Evolutionary conservation across 2,888 invertebrate species (phyloP).

Genomic region (Periphyllus acericola): DNA sequence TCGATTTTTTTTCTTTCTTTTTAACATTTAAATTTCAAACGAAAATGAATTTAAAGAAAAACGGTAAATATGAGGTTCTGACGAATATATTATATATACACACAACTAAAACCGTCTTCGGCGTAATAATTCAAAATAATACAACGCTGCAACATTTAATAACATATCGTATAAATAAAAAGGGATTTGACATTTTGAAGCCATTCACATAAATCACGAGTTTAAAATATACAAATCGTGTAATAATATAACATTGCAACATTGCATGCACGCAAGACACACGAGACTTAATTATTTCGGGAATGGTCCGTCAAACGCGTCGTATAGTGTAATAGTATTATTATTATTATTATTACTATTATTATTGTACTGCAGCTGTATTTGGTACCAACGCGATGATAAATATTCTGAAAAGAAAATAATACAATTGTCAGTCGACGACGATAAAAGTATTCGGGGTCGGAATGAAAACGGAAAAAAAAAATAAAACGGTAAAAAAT

Average conservation of each 20-base stretch:
- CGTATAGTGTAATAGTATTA: neutral
- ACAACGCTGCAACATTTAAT: neutral
- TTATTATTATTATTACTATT: neutral
- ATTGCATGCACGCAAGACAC: neutral
- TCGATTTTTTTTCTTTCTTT: neutral
- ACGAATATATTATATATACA: neutral
- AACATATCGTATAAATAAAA: constrained; percentile 38
- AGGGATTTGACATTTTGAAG: constrained; percentile 35
- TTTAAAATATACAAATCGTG: constrained; percentile 16
- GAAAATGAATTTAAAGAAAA: neutral
- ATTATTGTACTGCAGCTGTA: neutral
- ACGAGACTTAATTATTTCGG: constrained; percentile 24
- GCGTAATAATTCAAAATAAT: constrained; percentile 37
- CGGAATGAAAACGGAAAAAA: neutral
- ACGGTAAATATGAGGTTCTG: constrained; percentile 12
- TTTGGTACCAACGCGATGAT: neutral
- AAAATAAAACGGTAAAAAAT: neutral
- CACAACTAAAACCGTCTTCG: constrained; percentile 31
- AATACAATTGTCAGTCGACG: neutral
- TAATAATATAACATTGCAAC: constrained; percentile 1
- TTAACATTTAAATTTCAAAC: neutral
- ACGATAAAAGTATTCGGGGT: neutral
- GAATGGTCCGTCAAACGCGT: neutral
- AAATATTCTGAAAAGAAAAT: no score
- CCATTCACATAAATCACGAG: constrained; percentile 29